Evolutionary conservation across 2,797 vertebrate species (phyloP), one percentile per base, ranked within the genome.

Genomic region (Aeoliscus strigatus): DNA sequence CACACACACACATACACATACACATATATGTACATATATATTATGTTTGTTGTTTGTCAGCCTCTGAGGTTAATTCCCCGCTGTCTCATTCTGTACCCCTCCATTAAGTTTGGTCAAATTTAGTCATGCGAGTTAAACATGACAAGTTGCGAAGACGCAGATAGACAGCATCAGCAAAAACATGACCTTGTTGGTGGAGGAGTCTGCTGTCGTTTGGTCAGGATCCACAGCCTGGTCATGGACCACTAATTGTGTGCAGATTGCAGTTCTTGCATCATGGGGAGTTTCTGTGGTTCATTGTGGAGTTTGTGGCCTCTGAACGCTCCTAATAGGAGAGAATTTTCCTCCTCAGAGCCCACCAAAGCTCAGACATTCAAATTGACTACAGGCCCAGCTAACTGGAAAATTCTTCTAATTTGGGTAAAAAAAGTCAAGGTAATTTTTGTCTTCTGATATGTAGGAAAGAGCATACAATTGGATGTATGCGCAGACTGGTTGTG

Each of bases 301-400:
- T 39, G 42, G 42, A 39, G 28, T 35, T 39, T 54, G 27, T 68
- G 32, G 29, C 27, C 26, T 43, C 10, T 1, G 39, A 49, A 51
- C 53, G 50, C 48, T 61, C 31, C 34, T n/a, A n/a, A n/a, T n/a
- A n/a, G 39, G 25, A 24, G 27, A 28, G 14, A 9, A n/a, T 61
- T 33, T 56, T 31, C 16, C 32, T n/a, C 21, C 9, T 38, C 18
- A 35, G 43, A 41, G 30, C 12, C 23, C 29, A 27, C 25, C 2
- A 2, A 45, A 38, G 37, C 42, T 28, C 23, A 28, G 36, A 51
- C 39, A 32, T 34, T 62, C 30, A 42, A 17, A 48, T 45, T 33
- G 15, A 34, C 37, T 50, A 27, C 36, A 26, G 43, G 37, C 43
- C 39, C n/a, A 26, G 17, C 27, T 14, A 4, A 38, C 9, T 39